These are phyloP conservation scores for Aethina tumida DNA, from an alignment of 1,140 invertebrate species.

Conservation along the genomic window DNA sequence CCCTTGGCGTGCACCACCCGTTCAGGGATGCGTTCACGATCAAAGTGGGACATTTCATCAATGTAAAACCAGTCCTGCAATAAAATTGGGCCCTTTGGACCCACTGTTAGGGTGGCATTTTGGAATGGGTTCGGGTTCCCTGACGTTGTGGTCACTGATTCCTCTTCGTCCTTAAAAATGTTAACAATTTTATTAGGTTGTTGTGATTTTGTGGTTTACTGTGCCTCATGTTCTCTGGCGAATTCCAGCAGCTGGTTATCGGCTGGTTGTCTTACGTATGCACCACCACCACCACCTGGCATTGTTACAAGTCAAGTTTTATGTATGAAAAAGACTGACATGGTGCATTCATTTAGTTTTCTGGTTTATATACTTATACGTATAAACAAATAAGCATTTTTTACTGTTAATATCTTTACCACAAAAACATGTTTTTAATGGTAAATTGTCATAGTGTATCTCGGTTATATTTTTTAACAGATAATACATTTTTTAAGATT, in stretches of 20 bases:
- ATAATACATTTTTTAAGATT: too few species aligned
- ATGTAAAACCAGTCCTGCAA: conserved; percentile 83
- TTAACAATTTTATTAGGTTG: conserved; percentile 2
- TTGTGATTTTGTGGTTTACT: not conserved
- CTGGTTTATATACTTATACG: too few species aligned
- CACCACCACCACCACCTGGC: too few species aligned
- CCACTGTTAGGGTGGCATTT: conserved; percentile 63
- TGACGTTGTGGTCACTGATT: conserved; percentile 45
- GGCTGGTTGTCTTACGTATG: conserved; percentile 21
- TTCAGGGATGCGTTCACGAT: conserved; percentile 92
- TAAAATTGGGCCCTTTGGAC: conserved; percentile 76
- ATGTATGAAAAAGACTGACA: too few species aligned
- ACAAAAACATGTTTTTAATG: too few species aligned
- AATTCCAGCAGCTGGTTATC: conserved; percentile 25
- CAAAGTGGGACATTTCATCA: conserved; percentile 92
- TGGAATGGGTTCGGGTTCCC: conserved; percentile 67
- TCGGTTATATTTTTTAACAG: too few species aligned
- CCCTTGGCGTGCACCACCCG: conserved; percentile 97
- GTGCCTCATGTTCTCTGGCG: conserved; percentile 23
- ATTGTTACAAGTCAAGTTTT: too few species aligned
- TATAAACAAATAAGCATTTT: too few species aligned
- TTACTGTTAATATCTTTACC: too few species aligned
- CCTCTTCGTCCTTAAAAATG: conserved; percentile 14
- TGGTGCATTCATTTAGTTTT: too few species aligned
- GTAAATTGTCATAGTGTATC: too few species aligned